A percentile compares a stretch with the other conserved stretches of the same genome.
phyloP scores from a whole-genome alignment of 2,888 invertebrate genomes.

The Drosophila pseudotalamancana region DNA sequence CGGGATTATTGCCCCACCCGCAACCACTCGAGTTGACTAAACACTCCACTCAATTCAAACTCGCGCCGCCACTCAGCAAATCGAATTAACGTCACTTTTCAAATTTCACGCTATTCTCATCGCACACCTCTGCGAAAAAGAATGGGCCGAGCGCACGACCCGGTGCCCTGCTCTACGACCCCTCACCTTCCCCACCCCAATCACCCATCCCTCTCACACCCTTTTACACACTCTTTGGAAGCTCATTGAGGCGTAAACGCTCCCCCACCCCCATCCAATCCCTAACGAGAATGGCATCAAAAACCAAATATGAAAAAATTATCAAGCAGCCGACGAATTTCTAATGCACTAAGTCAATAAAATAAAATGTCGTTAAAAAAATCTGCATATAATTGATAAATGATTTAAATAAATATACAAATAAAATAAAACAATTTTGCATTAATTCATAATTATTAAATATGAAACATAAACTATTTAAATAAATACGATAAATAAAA shows the following conservation, averaged over 20 bases:
- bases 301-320: conserved; percentile 23
- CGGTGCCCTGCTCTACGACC: not conserved
- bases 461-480: too few species aligned
- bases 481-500: too few species aligned
- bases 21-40: conserved; percentile 20
- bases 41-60: conserved; percentile 14
- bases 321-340: conserved; percentile 12
- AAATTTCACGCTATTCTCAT: conserved; percentile 66
- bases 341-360: conserved; percentile 14
- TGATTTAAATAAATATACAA: too few species aligned
- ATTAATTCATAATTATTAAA: too few species aligned
- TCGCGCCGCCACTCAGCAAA: conserved; percentile 38
- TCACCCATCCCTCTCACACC: not conserved
- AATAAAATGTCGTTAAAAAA: not conserved
- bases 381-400: too few species aligned
- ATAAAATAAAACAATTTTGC: too few species aligned
- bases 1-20: conserved; percentile 15
- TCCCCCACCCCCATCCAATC: conserved; percentile 23
- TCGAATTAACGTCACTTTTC: conserved; percentile 74
- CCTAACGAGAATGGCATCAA: conserved; percentile 45
- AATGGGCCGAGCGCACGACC: conserved; percentile 3
- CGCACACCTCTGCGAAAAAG: conserved; percentile 22
- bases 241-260: conserved; percentile 53
- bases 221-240: conserved; percentile 2
- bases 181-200: not conserved